These are phyloP conservation scores for Drosophila monieri DNA, from an alignment of 2,888 invertebrate genomes.

Conservation along the genomic window DNA sequence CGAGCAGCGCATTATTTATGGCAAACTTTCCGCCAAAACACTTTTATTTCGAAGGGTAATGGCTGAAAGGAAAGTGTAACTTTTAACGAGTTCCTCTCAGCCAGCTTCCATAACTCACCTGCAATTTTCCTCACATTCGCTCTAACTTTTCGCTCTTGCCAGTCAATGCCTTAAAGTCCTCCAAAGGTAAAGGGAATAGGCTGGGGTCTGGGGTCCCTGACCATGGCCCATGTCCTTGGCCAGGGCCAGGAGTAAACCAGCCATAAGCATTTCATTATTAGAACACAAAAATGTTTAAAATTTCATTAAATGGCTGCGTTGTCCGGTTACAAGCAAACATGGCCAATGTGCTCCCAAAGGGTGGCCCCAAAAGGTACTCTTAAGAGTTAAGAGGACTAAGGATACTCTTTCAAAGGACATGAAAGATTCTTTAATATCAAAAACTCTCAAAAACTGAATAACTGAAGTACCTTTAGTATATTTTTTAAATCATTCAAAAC, in stretches of 20 bases:
- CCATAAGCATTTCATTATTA: conserved; percentile 72
- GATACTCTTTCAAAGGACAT: conserved; percentile 5
- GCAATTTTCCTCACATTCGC: conserved; percentile 56
- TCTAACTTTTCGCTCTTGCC: conserved; percentile 12
- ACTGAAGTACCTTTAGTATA: neutral
- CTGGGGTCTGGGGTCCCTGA: neutral
- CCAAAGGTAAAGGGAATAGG: neutral
- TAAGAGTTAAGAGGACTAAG: neutral
- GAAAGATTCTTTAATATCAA: neutral
- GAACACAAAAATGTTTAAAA: conserved; percentile 71
- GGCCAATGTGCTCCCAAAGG: conserved; percentile 20
- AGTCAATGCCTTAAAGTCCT: conserved; percentile 28
- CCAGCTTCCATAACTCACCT: conserved; percentile 22
- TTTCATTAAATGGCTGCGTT: conserved; percentile 67
- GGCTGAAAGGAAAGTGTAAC: conserved; percentile 49
- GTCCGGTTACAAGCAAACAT: conserved; percentile 35
- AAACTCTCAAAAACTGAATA: neutral
- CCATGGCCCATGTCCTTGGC: neutral
- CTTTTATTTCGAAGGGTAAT: conserved; percentile 52
- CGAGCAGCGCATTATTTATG: conserved; percentile 73
- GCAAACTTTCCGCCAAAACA: conserved; percentile 67
- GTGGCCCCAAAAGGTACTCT: conserved; percentile 3
- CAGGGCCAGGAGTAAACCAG: conserved; percentile 26
- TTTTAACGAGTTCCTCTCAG: conserved; percentile 67
- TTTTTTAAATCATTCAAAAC: neutral